These are phyloP conservation scores for Cephus runcator DNA, from an alignment of 2,888 invertebrate genomes.

Conservation along the genomic window DNA sequence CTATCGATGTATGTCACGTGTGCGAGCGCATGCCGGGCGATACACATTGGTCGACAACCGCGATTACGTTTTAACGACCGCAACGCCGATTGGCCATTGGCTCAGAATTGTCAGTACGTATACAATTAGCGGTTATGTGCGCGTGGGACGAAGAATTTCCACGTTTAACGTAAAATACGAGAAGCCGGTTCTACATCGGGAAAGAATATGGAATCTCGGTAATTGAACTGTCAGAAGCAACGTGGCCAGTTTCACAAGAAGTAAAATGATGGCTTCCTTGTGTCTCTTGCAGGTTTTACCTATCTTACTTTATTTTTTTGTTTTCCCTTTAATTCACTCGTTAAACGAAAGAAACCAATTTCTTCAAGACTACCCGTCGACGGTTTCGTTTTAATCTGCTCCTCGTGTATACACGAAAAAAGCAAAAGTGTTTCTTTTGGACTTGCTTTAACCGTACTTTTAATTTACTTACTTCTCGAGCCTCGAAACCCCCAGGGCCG, in stretches of 20 bases:
- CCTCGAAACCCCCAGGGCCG: too few species aligned
- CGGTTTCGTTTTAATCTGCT: neutral
- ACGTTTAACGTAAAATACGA: neutral
- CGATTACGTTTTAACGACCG: neutral
- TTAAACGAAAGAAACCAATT: neutral
- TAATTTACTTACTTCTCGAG: too few species aligned
- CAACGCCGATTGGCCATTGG: neutral
- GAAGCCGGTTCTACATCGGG: too few species aligned
- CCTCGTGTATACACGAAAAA: neutral
- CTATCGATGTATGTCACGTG: conserved; percentile 8
- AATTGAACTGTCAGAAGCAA: neutral
- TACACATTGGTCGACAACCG: neutral
- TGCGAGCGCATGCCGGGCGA: neutral
- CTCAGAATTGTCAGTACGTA: neutral
- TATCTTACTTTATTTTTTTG: too few species aligned
- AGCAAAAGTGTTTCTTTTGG: neutral
- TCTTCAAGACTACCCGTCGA: neutral
- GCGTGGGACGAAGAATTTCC: neutral
- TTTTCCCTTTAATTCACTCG: neutral
- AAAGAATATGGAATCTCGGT: neutral
- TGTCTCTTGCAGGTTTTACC: neutral
- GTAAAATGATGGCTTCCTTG: neutral
- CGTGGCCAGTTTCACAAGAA: neutral
- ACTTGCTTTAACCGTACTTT: too few species aligned
- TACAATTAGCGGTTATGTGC: neutral